Percentiles rank a stretch among this genome's conserved stretches.
phyloP scores from a whole-genome alignment of 2,888 invertebrate genomes.

The Drosophila parthenogenetica region DNA sequence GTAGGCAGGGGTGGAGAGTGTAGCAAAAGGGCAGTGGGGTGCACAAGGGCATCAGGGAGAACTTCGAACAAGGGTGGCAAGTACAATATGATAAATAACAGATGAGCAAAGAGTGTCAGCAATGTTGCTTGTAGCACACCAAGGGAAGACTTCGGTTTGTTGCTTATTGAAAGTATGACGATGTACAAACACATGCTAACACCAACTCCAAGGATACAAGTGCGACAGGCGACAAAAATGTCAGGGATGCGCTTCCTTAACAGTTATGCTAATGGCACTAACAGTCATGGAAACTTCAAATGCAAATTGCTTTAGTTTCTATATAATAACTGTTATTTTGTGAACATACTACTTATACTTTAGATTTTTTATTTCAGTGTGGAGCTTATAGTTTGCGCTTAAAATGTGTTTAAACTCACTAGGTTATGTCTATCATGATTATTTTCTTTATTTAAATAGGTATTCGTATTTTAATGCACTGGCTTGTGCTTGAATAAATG shows the following conservation, averaged over 20 bases:
- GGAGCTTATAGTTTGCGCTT: too few species aligned
- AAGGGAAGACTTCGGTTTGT: conserved; percentile 43
- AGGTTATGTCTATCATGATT: too few species aligned
- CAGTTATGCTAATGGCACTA: neutral
- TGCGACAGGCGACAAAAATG: neutral
- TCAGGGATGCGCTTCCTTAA: neutral
- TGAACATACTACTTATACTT: too few species aligned
- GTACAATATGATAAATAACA: conserved; percentile 71
- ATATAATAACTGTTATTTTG: too few species aligned
- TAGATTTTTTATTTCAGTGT: too few species aligned
- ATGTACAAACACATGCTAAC: conserved; percentile 45
- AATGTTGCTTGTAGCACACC: conserved; percentile 20
- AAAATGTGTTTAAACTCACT: too few species aligned
- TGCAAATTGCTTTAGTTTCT: too few species aligned
- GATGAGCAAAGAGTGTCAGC: conserved; percentile 74
- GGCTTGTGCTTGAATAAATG: too few species aligned
- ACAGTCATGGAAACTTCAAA: neutral
- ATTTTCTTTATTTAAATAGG: too few species aligned
- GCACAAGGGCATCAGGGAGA: conserved; percentile 1
- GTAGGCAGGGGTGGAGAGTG: neutral
- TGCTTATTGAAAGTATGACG: conserved; percentile 69
- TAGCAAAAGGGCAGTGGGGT: neutral
- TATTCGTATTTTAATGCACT: too few species aligned
- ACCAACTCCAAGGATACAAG: conserved; percentile 15
- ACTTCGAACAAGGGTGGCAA: conserved; percentile 30